phyloP scores from a whole-genome alignment of 1,140 invertebrate species.

The Bilobella aurantiaca region DNA sequence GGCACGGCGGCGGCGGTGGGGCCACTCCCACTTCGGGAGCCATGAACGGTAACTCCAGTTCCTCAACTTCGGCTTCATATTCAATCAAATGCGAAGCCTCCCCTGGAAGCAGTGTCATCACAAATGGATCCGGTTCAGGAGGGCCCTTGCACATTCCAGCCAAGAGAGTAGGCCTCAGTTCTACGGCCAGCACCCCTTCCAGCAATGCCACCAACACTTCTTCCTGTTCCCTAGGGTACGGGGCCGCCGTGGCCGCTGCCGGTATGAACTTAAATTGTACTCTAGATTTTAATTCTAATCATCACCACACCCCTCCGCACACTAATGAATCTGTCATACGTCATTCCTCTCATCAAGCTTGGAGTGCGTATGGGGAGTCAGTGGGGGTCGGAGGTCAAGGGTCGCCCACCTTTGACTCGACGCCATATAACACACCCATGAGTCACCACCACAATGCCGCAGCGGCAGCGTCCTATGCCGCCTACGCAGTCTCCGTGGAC shows the following conservation, averaged over 20 bases:
- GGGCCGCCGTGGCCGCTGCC: constrained; percentile 16
- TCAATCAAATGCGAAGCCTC: constrained; percentile 29
- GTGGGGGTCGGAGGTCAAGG: constrained; percentile 17
- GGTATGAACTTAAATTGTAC: constrained; percentile 24
- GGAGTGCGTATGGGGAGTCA: constrained; percentile 24
- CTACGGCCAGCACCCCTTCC: constrained; percentile 41
- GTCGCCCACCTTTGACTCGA: constrained; percentile 25
- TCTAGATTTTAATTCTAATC: constrained; percentile 4
- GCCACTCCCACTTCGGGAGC: constrained; percentile 22
- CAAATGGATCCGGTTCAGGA: constrained; percentile 40
- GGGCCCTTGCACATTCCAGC: constrained; percentile 72
- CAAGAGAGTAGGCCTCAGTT: constrained; percentile 49
- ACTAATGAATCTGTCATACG: constrained; percentile 14
- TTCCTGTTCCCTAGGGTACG: constrained; percentile 26
- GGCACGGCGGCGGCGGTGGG: constrained; percentile 52
- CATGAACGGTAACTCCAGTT: constrained; percentile 36
- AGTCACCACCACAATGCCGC: constrained; percentile 16
- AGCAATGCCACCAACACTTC: constrained; percentile 40
- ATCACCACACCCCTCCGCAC: background rate
- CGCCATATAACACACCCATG: constrained; percentile 30
- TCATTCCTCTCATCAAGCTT: constrained; percentile 22
- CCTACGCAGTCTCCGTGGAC: constrained; percentile 1
- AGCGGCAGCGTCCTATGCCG: constrained; percentile 24
- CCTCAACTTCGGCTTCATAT: constrained; percentile 36
- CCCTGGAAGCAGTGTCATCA: constrained; percentile 23